These are phyloP conservation scores for Anolis apletophallus DNA, from an alignment of 2,797 vertebrate genomes.

Conservation along the genomic window DNA sequence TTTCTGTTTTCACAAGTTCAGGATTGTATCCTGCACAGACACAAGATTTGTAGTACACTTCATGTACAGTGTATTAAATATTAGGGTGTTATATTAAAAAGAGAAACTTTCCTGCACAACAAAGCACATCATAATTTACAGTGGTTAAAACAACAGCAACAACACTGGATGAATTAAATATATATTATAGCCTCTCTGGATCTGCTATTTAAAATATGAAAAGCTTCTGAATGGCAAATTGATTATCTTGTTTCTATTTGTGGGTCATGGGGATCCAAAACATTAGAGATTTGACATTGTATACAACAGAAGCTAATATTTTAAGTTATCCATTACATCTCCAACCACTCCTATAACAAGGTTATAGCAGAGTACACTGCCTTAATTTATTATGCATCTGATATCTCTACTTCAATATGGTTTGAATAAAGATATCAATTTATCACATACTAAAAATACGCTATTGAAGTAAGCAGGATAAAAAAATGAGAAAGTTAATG, in stretches of 20 bases:
- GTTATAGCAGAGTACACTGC: background rate
- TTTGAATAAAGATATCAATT: background rate
- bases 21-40: no score
- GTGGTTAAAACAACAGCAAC: background rate
- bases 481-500: background rate
- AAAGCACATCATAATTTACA: slow-evolving; percentile 6
- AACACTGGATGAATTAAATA: background rate
- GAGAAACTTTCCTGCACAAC: background rate
- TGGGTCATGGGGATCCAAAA: background rate
- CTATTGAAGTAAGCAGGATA: background rate
- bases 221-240: background rate
- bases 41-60: no score
- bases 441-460: background rate
- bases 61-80: background rate
- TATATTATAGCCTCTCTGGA: background rate
- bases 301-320: background rate
- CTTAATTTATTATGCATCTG: background rate
- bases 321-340: background rate
- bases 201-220: background rate
- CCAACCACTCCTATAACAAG: background rate
- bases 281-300: background rate
- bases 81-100: background rate
- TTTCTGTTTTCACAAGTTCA: no score
- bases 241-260: background rate
- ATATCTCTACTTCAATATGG: background rate